These are phyloP conservation scores for Thomomys bottae DNA, from an alignment of 2,113 vertebrate genomes.

Conservation along the genomic window DNA sequence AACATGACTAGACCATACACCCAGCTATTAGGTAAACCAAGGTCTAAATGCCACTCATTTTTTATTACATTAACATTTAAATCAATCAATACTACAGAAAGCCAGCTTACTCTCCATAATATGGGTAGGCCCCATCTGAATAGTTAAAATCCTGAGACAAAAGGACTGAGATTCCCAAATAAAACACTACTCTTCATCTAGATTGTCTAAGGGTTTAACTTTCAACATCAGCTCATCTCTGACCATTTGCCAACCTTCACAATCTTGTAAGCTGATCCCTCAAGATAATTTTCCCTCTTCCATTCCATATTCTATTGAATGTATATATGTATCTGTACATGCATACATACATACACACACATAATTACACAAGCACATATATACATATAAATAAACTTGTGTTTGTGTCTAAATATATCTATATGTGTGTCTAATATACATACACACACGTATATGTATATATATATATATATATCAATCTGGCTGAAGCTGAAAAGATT, in stretches of 20 bases:
- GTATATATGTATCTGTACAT: background rate
- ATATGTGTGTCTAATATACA: too few species aligned
- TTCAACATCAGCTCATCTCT: background rate
- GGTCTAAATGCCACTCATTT: background rate
- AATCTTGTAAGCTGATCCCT: background rate
- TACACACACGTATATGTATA: too few species aligned
- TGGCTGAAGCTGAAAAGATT: background rate
- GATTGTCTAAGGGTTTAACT: background rate
- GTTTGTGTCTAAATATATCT: too few species aligned
- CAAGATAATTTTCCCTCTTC: background rate
- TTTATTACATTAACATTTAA: constrained; percentile 20
- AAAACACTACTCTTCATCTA: background rate
- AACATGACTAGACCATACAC: background rate
- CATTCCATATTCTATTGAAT: too few species aligned
- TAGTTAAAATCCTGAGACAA: background rate
- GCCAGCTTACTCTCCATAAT: background rate
- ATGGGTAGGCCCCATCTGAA: background rate
- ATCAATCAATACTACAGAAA: background rate
- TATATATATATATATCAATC: background rate
- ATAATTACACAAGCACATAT: background rate
- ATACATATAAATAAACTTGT: too few species aligned
- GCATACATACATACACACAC: background rate
- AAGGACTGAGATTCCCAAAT: background rate
- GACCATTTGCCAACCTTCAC: background rate
- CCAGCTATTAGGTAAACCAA: background rate